Base-by-base conservation (phyloP, 2,797 vertebrate species). In the Tangara arthus region DNA sequence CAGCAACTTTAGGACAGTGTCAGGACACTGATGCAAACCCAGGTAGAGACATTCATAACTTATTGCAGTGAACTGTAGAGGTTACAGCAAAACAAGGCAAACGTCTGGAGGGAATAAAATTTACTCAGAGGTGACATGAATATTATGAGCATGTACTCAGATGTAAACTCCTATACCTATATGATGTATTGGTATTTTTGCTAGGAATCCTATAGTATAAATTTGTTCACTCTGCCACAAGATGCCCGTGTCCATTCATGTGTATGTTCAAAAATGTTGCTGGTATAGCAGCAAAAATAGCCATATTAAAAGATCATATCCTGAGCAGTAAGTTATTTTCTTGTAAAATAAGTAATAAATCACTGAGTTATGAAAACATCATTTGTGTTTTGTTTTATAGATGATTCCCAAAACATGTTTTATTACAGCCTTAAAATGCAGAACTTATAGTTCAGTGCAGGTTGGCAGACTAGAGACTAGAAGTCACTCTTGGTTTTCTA, bases 321-420 rank as follows among this genome's bases (percentile, higher is more conserved):
- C 16, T 28, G 2, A 0, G 12, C 23, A 75, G 1, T 15, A 66
- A 18, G 24, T 65, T 55, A 1, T 65, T 71, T 71, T 41, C 12
- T 80, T 60, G 16, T 27, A 80, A 70, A 89, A 55, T 32, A 55
- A 26, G 2, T 7, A 35, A 52, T n/a, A 42, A 50, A 75, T 4
- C 4, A 7, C 2, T 35, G 7, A 0, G 0, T 0, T 18, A 52
- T 70, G 24, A 26, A 15, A 39, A 42, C 37, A 35, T 39, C 11
- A 70, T 69, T 53, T 21, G 5, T 59, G 3, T 15, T 53, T 72
- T 50, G 12, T 30, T 68, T 30, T 52, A 9, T 7, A 63, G 22
- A 13, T 39, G 6, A 49, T 44, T 57, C 13, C 8, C 53, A 56
- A 81, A 88, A 17, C 3, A 37, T 11, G 14, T 55, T 39, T 79